These are phyloP conservation scores for Trinorchestia longiramus DNA, from an alignment of 1,140 invertebrate species.

Conservation along the genomic window DNA sequence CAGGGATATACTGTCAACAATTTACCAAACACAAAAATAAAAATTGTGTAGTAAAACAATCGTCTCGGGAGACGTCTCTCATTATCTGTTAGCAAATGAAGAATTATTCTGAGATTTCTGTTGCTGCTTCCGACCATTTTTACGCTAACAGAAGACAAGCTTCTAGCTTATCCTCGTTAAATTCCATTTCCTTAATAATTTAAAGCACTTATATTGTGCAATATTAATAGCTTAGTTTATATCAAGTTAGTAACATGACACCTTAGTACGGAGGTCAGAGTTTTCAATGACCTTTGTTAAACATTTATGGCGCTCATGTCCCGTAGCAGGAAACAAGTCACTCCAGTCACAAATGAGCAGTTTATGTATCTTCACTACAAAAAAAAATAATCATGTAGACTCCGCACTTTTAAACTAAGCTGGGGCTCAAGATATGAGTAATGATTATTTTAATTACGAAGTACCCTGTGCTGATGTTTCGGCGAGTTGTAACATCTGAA, in stretches of 20 bases:
- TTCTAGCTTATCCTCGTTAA: neutral
- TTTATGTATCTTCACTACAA: neutral
- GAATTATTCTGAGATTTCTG: neutral
- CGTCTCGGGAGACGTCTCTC: neutral
- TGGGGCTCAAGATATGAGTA: neutral
- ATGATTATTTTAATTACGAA: neutral
- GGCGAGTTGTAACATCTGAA: neutral
- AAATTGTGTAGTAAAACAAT: too few species aligned
- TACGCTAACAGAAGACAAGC: neutral
- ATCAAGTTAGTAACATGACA: neutral
- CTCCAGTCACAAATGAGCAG: neutral
- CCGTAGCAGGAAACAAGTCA: neutral
- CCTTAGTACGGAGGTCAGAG: neutral
- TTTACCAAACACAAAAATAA: too few species aligned
- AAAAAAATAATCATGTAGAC: neutral
- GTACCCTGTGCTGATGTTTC: neutral
- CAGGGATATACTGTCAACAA: too few species aligned
- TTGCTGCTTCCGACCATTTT: neutral
- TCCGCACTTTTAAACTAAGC: neutral
- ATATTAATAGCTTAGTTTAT: neutral
- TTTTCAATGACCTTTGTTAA: neutral
- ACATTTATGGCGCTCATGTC: neutral
- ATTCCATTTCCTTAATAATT: neutral
- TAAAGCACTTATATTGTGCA: neutral
- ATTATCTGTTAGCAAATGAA: neutral